Conservation (phyloP, 2,888 invertebrate genomes). For the Liodrosophila aerea region DNA sequence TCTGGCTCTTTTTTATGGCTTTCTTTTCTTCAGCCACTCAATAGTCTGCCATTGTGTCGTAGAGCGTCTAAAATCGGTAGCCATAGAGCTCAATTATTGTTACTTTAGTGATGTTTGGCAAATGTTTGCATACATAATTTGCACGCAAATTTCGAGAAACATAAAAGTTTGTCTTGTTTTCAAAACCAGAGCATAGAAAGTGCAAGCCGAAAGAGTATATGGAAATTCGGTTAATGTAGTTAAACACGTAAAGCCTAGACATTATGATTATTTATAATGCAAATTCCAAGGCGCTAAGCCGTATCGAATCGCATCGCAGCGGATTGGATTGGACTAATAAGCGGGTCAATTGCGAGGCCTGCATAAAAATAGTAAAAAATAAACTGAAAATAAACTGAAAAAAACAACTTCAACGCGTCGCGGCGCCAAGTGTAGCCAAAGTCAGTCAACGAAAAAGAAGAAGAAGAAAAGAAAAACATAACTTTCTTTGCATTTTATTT, state of each 20-base stretch:
- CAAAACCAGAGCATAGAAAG: conserved; percentile 48
- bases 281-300: conserved; percentile 36
- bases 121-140: conserved; percentile 64
- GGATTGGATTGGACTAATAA: conserved; percentile 52
- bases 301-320: conserved; percentile 17
- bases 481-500: conserved; percentile 68
- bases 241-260: conserved; percentile 43
- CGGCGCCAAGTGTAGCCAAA: conserved; percentile 30
- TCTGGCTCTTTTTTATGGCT: neutral
- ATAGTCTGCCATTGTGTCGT: conserved; percentile 30
- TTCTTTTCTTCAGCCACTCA: conserved; percentile 9
- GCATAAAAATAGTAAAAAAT: conserved; percentile 45
- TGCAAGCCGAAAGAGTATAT: conserved; percentile 27
- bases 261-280: conserved; percentile 45
- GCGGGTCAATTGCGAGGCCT: conserved; percentile 65
- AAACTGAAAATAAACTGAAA: conserved; percentile 17
- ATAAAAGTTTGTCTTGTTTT: conserved; percentile 1
- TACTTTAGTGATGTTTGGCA: conserved; percentile 16
- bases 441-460: conserved; percentile 40
- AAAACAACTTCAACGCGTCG: conserved; percentile 15
- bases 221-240: conserved; percentile 56
- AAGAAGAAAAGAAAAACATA: conserved; percentile 38
- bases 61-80: conserved; percentile 15
- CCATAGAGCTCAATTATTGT: conserved; percentile 46
- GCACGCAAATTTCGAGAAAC: conserved; percentile 42